Evolutionary conservation across 2,888 invertebrate genomes (phyloP), one percentile per base, ranked within the genome.

Genomic region (Zele albiditarsus): DNA sequence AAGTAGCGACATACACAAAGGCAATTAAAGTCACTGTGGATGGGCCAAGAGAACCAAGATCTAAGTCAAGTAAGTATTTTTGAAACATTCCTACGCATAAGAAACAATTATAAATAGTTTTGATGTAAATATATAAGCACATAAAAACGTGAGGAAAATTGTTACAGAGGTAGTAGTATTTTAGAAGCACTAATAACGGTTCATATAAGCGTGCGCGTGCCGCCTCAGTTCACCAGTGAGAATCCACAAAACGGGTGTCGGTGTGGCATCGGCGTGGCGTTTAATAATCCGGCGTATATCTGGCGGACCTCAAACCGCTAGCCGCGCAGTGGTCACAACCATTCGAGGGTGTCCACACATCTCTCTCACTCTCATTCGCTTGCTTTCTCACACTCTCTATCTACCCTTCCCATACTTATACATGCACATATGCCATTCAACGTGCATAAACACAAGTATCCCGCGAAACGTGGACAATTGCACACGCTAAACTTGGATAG

Each of bases 21-120:
- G 98, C 98, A 71, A 99, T 99, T 90, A 99, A 99, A 92, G 98
- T 99, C 74, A 99, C 99, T 27, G 99, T 99, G 42, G 99, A 99
- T 88, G 99, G 99, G 84, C 99, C 99, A 0, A 91, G 99, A 85
- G 98, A 99, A 91, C 98, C 99, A 20, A 92, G 98, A 90, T 97
- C 97, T 82, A 98, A 98, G 90, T 96, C 97, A 91, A 96, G 98
- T 98, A 93, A 96, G 97, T 94, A 79, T 38, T 27, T 23, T 66
- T 12, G 12, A 14, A n/a, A 8, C 1, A 38, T 38, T 38, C 12
- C 38, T 0, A 38, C 38, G 12, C 38, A 38, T 4, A 0, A 31
- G 12, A 38, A 38, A 2, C 5, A 8, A 38, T 38, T 38, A 4
- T 38, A 38, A 38, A 4, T 38, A 38, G 8, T 5, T 42, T 23